A percentile compares a stretch with the other conserved stretches of the same genome.
phyloP scores from a whole-genome alignment of 2,888 invertebrate species.

The Itoplectis maculator region DNA sequence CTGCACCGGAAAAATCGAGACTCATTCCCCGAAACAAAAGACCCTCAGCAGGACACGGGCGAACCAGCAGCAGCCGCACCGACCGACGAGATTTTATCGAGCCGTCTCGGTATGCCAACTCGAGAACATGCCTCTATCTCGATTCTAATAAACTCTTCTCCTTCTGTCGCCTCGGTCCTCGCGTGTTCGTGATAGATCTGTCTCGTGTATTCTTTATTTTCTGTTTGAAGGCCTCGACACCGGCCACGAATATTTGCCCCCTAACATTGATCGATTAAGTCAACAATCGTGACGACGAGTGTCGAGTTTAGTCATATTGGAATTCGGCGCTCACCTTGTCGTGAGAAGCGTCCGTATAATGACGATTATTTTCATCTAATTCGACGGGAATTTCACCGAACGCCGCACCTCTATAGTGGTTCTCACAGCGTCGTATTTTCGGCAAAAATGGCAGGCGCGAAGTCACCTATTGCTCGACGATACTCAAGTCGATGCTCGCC shows the following conservation, averaged over 20 bases:
- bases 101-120: slow-evolving; percentile 67
- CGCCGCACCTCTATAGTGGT: neutral
- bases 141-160: slow-evolving; percentile 66
- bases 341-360: neutral
- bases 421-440: slow-evolving; percentile 17
- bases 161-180: slow-evolving; percentile 42
- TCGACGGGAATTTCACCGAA: neutral
- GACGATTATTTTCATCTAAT: neutral
- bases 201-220: slow-evolving; percentile 56
- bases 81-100: slow-evolving; percentile 66
- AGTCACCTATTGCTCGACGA: slow-evolving; percentile 6
- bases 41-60: slow-evolving; percentile 56
- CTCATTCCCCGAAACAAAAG: slow-evolving; percentile 69
- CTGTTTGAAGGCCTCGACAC: slow-evolving; percentile 53
- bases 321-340: slow-evolving; percentile 21
- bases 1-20: slow-evolving; percentile 59
- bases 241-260: slow-evolving; percentile 40
- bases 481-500: slow-evolving; percentile 42
- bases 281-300: slow-evolving; percentile 43
- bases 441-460: neutral
- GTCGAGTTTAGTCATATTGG: slow-evolving; percentile 36
- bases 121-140: slow-evolving; percentile 51
- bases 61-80: slow-evolving; percentile 21
- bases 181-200: slow-evolving; percentile 65
- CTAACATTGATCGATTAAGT: slow-evolving; percentile 61